phyloP scores from a whole-genome alignment of 1,140 invertebrate species.

The Ruditapes philippinarum region DNA sequence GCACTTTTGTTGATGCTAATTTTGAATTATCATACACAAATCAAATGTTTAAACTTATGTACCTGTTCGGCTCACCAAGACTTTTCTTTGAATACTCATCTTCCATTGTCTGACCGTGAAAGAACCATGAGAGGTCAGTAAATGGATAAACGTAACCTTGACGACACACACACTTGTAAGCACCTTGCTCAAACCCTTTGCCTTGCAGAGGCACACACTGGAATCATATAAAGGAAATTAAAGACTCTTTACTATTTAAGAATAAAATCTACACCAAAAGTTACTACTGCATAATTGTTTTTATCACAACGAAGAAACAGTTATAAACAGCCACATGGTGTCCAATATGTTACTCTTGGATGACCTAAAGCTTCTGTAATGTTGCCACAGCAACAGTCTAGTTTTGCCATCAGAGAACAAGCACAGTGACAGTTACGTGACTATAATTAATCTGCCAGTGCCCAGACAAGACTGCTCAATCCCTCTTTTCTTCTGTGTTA shows the following conservation, averaged over 20 bases:
- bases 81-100: conserved; percentile 92
- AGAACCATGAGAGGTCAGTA: conserved; percentile 96
- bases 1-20: too few species aligned
- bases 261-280: too few species aligned
- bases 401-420: conserved; percentile 84
- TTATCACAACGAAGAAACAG: too few species aligned
- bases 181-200: conserved; percentile 92
- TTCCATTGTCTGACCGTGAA: conserved; percentile 98
- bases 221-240: too few species aligned
- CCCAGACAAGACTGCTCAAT: conserved; percentile 75
- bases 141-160: conserved; percentile 99
- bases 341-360: too few species aligned
- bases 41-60: too few species aligned
- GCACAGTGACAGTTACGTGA: conserved; percentile 83
- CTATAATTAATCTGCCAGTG: conserved; percentile 87
- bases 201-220: conserved; percentile 98
- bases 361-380: background rate
- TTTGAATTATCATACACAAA: too few species aligned
- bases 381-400: conserved; percentile 30
- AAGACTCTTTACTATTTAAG: too few species aligned
- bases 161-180: conserved; percentile 99
- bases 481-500: too few species aligned
- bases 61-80: conserved; percentile 81
- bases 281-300: too few species aligned
- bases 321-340: too few species aligned